These are phyloP conservation scores for Burhinus bistriatus DNA, from an alignment of 2,113 vertebrate species.

Conservation along the genomic window DNA sequence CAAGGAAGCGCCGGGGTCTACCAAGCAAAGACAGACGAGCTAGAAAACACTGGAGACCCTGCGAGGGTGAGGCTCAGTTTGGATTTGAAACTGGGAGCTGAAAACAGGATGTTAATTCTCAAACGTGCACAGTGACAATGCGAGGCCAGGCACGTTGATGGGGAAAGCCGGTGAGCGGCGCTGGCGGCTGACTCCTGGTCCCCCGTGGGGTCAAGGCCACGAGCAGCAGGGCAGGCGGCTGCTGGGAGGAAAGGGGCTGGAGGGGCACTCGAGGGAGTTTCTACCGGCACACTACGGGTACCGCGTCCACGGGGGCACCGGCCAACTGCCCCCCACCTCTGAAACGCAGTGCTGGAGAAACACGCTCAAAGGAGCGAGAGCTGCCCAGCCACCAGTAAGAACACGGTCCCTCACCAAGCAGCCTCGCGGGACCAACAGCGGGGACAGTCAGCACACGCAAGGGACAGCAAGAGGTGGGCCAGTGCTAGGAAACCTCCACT, in stretches of 20 bases:
- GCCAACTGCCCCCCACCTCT: neutral
- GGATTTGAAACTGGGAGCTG: too few species aligned
- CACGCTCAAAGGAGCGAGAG: neutral
- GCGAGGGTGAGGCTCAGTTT: accelerated
- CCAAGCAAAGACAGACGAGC: neutral
- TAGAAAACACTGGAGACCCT: neutral
- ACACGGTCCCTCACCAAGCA: accelerated
- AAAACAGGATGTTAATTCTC: neutral
- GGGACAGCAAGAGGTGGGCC: neutral
- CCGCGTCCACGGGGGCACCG: accelerated
- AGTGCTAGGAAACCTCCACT: neutral
- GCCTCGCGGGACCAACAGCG: neutral
- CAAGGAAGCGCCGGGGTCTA: accelerated
- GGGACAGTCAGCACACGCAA: too few species aligned
- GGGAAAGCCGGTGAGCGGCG: neutral
- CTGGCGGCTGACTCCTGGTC: accelerated
- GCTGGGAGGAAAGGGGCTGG: neutral
- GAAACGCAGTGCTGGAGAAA: neutral
- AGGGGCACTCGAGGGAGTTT: neutral
- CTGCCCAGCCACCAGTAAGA: accelerated
- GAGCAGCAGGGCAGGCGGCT: accelerated
- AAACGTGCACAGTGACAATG: accelerated
- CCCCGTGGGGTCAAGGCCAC: accelerated
- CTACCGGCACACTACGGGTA: too few species aligned
- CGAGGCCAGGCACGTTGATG: accelerated